A percentile compares a stretch with the other conserved stretches of the same genome.
These are phyloP conservation scores for Hydrotaea diabolus DNA, from an alignment of 2,888 invertebrate genomes.

Conservation along the genomic window DNA sequence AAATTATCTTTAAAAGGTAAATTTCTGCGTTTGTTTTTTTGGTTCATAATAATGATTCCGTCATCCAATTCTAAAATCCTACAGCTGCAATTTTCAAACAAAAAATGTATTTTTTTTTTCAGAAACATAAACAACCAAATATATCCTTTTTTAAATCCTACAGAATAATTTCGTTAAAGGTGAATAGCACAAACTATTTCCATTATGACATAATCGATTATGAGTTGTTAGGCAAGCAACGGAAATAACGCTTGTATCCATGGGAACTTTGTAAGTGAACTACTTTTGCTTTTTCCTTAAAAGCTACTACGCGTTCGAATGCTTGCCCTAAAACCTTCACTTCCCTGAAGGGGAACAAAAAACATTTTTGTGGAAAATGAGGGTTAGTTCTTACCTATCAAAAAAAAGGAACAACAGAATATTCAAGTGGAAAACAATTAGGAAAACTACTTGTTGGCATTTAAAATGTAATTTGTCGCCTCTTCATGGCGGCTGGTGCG, in stretches of 20 bases:
- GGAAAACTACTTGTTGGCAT: slow-evolving; percentile 33
- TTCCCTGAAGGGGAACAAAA: no score
- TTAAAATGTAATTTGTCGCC: slow-evolving; percentile 61
- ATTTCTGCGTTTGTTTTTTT: no score
- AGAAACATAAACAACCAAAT: no score
- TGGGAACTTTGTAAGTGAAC: neutral
- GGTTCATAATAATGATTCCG: no score
- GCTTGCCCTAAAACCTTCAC: no score
- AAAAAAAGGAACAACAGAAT: neutral
- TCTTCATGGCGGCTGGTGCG: neutral
- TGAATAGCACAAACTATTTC: neutral
- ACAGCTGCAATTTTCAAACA: no score
- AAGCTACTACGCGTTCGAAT: no score
- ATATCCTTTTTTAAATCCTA: no score
- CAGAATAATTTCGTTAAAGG: neutral
- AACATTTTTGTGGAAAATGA: neutral
- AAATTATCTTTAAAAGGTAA: no score
- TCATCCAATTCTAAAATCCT: no score
- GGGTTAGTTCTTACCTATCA: slow-evolving; percentile 4
- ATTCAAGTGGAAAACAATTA: slow-evolving; percentile 1
- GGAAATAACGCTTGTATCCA: neutral
- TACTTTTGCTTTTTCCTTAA: neutral
- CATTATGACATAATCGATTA: slow-evolving; percentile 7
- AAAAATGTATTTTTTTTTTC: no score
- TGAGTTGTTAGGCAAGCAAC: neutral